phyloP scores from a whole-genome alignment of 2,113 vertebrate genomes.

The Bubo bubo region DNA sequence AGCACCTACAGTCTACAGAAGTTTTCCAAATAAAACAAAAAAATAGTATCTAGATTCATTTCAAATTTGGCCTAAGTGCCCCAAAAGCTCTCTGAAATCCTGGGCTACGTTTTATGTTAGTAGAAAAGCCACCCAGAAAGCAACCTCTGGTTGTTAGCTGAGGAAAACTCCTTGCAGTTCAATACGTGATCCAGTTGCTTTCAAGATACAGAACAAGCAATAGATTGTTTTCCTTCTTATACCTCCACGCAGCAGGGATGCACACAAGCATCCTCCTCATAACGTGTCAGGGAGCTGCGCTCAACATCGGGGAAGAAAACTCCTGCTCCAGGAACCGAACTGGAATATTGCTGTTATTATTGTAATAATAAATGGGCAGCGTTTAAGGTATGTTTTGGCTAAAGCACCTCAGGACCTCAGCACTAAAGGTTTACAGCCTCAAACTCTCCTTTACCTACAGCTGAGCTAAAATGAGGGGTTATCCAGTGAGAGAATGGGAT shows the following conservation, averaged over 20 bases:
- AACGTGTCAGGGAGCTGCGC: fast-evolving
- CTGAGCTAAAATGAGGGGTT: neutral
- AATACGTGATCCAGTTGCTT: neutral
- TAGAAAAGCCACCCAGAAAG: neutral
- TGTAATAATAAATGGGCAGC: neutral
- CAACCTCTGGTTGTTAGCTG: neutral
- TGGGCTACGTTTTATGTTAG: neutral
- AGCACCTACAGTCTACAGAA: neutral
- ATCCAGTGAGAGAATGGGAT: neutral
- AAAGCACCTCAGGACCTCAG: neutral
- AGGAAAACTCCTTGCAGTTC: neutral
- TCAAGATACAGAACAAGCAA: neutral
- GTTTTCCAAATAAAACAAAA: neutral
- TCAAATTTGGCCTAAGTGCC: neutral
- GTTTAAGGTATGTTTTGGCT: neutral
- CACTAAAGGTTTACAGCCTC: neutral
- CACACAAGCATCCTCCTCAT: neutral
- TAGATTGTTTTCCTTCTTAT: neutral
- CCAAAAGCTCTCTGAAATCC: neutral
- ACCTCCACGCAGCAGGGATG: fast-evolving
- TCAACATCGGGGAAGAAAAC: neutral
- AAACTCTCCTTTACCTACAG: neutral
- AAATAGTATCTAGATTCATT: neutral
- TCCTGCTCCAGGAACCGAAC: neutral
- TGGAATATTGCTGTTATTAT: neutral